These are phyloP conservation scores for Cathartes aura DNA, from an alignment of 2,113 vertebrate genomes.

Conservation along the genomic window DNA sequence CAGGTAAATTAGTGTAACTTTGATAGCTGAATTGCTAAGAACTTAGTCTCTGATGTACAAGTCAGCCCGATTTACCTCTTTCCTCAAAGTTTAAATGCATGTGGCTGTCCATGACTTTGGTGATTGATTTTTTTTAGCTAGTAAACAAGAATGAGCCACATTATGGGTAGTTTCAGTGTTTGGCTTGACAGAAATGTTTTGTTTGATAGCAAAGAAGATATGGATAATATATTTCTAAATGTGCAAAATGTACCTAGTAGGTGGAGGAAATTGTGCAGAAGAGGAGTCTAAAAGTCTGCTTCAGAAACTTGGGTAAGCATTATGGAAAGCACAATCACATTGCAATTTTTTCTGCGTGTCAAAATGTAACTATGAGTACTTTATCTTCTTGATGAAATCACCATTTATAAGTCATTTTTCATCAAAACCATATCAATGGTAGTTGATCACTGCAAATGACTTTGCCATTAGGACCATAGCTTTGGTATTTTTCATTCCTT, in stretches of 20 bases:
- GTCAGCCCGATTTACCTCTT: neutral
- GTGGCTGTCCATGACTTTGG: neutral
- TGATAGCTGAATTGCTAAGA: neutral
- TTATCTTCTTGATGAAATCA: slow-evolving; percentile 64
- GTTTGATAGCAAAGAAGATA: neutral
- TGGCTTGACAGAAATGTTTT: neutral
- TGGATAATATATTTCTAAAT: neutral
- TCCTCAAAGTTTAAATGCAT: neutral
- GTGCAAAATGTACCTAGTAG: neutral
- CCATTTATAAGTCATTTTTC: slow-evolving; percentile 69
- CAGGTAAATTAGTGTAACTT: neutral
- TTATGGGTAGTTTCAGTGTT: neutral
- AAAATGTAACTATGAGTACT: slow-evolving; percentile 60
- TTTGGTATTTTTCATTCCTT: slow-evolving; percentile 59
- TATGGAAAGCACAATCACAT: slow-evolving; percentile 37
- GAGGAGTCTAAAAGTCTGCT: neutral
- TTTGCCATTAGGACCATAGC: slow-evolving; percentile 55
- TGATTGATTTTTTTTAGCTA: neutral
- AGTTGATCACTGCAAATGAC: slow-evolving; percentile 69
- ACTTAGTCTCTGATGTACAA: neutral
- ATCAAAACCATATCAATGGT: slow-evolving; percentile 47
- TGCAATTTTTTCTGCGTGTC: slow-evolving; percentile 49
- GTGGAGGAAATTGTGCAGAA: neutral
- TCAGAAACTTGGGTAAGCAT: slow-evolving; percentile 16
- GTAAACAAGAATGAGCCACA: neutral